A percentile compares a stretch with the other conserved stretches of the same genome.
Evolutionary conservation across 2,888 invertebrate species (phyloP).

Genomic region (Heliconius ethilla): DNA sequence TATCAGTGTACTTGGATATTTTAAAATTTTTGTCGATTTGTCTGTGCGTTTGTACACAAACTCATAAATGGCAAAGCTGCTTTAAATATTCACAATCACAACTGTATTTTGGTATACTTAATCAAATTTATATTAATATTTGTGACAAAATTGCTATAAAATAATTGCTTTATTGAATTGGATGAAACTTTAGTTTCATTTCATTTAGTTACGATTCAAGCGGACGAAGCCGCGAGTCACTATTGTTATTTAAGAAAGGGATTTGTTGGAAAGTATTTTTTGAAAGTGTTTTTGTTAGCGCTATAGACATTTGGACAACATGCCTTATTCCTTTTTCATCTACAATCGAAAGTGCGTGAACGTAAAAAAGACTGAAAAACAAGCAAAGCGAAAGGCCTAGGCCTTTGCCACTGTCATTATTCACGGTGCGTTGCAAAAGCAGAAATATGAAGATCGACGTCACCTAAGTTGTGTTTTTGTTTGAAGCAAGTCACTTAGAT

Average conservation of each 20-base stretch:
- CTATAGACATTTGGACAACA: not conserved
- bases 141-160: too few relatives aligned
- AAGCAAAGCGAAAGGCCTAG: constrained; percentile 8
- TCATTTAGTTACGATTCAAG: too few relatives aligned
- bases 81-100: too few relatives aligned
- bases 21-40: too few relatives aligned
- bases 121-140: too few relatives aligned
- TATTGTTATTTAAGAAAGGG: not conserved
- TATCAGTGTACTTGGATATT: too few relatives aligned
- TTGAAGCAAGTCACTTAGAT: constrained; percentile 6
- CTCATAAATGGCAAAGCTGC: too few relatives aligned
- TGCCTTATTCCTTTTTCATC: not conserved
- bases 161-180: too few relatives aligned
- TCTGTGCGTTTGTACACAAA: too few relatives aligned
- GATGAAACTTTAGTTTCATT: too few relatives aligned
- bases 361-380: constrained; percentile 12
- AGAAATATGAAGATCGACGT: constrained; percentile 22
- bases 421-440: constrained; percentile 19
- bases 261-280: not conserved
- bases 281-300: not conserved
- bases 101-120: too few relatives aligned
- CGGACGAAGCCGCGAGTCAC: too few relatives aligned
- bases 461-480: constrained; percentile 21
- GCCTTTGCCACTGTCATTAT: not conserved
- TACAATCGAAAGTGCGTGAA: constrained; percentile 12